phyloP scores from a whole-genome alignment of 2,113 vertebrate genomes.

The Orthonyx spaldingii region DNA sequence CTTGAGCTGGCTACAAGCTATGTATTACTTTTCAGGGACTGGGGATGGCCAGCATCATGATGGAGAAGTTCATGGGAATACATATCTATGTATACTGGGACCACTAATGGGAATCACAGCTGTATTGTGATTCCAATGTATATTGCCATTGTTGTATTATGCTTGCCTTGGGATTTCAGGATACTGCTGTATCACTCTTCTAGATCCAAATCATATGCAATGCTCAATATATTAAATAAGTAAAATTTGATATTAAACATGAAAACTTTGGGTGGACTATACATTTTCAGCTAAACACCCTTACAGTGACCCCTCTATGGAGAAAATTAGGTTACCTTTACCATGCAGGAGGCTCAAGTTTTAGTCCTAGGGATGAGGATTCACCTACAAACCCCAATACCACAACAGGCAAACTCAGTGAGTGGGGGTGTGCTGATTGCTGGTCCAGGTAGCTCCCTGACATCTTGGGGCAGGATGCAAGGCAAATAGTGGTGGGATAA shows the following conservation, averaged over 20 bases:
- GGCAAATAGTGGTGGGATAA: neutral
- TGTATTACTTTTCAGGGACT: fast-evolving
- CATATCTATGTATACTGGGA: neutral
- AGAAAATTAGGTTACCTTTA: neutral
- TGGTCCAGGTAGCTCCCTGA: neutral
- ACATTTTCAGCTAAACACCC: neutral
- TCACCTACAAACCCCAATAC: neutral
- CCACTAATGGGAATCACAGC: neutral
- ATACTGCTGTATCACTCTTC: neutral
- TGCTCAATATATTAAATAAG: neutral
- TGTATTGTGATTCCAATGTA: neutral
- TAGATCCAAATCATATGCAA: neutral
- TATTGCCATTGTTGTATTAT: neutral
- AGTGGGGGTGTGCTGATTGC: neutral
- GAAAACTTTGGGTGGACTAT: neutral
- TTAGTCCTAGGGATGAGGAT: neutral
- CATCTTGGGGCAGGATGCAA: neutral
- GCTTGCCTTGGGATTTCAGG: neutral
- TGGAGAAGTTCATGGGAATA: neutral
- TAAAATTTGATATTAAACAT: neutral
- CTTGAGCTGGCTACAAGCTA: neutral
- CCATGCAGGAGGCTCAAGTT: neutral
- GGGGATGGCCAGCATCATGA: neutral
- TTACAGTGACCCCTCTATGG: neutral
- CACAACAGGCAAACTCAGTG: neutral